Evolutionary conservation across 2,888 invertebrate species (phyloP), one percentile per base, ranked within the genome.

Genomic region (Mesorhabditis spiculigera): DNA sequence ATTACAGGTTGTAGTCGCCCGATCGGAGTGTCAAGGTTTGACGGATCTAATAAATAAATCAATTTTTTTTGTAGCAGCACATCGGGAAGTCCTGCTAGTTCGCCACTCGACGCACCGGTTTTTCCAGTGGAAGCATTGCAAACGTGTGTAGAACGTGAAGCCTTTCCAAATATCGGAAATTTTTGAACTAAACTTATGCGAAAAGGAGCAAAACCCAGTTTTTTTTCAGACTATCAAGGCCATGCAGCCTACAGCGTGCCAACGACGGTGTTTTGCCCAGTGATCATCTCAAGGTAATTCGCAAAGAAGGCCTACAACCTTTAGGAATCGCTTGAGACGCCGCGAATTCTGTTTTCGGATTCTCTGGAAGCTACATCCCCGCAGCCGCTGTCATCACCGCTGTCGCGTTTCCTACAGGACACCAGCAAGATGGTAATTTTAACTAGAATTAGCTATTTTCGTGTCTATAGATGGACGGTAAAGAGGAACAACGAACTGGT

Each of bases 321-420:
- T 50, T 10, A 50, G n/a, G n/a, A 50, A 2, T 50, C 58, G 3
- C 8, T 10, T 50, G 58, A 50, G n/a, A n/a, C 58, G 10, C 8
- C 10, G n/a, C 58, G 58, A 50, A 50, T 50, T n/a, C 58, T 50
- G 8, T 50, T 50, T n/a, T 50, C 58, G 1, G 58, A 50, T 50
- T 10, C n/a, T n/a, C 58, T 50, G 10, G 58, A 50, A 50, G 58
- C n/a, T 10, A 50, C 58, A 10, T 50, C 58, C 8, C 58, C 58
- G 10, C 58, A n/a, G 8, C 58, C 58, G n/a, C 58, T 50, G 58
- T n/a, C 58, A 50, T 50, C 58, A 50, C 58, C 58, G n/a, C n/a
- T 50, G 8, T 10, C 10, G 58, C 8, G 58, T 13, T n/a, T 50
- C n/a, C n/a, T 50, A 3, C 58, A 50, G n/a, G 28, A 28, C 28